A percentile compares a stretch with the other conserved stretches of the same genome.
Conservation (phyloP, 2,113 vertebrate genomes). For the Oreochromis tanganicae region DNA sequence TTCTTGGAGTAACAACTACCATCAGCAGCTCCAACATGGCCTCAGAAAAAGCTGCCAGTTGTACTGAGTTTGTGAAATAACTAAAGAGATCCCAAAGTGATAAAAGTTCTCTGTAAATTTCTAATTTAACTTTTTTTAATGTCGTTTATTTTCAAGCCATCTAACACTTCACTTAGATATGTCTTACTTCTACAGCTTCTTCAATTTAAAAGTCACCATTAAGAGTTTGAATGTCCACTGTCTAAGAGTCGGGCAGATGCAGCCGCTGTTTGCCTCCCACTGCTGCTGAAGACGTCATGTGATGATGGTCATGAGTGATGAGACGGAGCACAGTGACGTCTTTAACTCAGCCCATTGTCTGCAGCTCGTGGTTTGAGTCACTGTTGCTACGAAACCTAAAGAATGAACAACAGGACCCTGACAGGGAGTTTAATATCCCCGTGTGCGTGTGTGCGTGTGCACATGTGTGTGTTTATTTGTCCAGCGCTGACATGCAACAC, state of each 20-base stretch:
- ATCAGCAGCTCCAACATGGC: no score
- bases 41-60: neutral
- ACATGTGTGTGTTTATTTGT: constrained; percentile 31
- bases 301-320: neutral
- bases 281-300: neutral
- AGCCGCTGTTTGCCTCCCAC: neutral
- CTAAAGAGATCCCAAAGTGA: neutral
- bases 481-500: constrained; percentile 23
- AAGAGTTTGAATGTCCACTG: neutral
- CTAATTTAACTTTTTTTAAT: neutral
- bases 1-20: no score
- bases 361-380: neutral
- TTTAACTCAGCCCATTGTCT: neutral
- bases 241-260: neutral
- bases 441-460: neutral
- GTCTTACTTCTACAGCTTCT: neutral
- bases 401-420: constrained; percentile 1
- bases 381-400: neutral
- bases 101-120: neutral
- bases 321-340: neutral
- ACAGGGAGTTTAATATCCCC: neutral
- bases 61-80: neutral
- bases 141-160: neutral
- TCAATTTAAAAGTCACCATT: neutral
- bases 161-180: neutral